phyloP scores from a whole-genome alignment of 2,113 vertebrate genomes.

The Aptenodytes forsteri region DNA sequence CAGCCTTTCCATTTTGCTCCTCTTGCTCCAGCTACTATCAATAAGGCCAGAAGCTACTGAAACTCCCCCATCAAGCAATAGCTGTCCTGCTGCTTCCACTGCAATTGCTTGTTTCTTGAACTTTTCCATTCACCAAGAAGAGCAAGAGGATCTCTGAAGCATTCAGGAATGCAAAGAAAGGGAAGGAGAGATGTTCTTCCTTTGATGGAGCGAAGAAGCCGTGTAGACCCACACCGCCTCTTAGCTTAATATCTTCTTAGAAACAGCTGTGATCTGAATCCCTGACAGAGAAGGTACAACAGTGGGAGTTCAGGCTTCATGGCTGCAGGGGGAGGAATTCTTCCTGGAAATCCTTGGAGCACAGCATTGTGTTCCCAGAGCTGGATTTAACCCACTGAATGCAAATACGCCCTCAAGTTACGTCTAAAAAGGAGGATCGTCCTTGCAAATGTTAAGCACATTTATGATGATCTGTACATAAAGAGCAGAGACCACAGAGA shows the following conservation, averaged over 20 bases:
- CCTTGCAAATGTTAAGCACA: constrained; percentile 45
- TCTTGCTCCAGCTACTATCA: background rate
- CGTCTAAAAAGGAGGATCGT: background rate
- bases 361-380: background rate
- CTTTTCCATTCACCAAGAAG: background rate
- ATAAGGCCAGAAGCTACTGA: constrained; percentile 12
- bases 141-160: background rate
- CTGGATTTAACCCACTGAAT: background rate
- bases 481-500: constrained; percentile 63
- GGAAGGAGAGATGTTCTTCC: background rate
- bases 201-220: background rate
- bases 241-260: background rate
- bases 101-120: constrained; percentile 18
- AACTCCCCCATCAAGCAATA: background rate
- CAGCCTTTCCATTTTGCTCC: background rate
- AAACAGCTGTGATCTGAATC: background rate
- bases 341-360: background rate
- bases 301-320: background rate
- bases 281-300: background rate
- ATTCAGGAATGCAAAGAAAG: background rate
- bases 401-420: background rate
- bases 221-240: background rate
- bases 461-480: constrained; percentile 58
- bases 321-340: background rate
- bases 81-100: constrained; percentile 1